Base-by-base conservation (phyloP, 2,797 vertebrate genomes). In the Menidia menidia region DNA sequence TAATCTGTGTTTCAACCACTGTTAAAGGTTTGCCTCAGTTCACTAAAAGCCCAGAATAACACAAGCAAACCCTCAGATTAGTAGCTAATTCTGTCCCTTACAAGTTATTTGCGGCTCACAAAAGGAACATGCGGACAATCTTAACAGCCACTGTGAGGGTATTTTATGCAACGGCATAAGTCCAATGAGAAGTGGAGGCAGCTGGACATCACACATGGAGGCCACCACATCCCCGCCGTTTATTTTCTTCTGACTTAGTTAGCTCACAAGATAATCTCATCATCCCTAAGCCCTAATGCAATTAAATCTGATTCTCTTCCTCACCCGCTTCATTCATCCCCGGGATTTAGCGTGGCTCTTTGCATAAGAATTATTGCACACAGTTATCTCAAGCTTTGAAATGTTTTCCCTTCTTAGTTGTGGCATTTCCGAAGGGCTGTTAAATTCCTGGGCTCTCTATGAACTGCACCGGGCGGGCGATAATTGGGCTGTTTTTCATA, bases 231-330 rank as follows among this genome's bases (percentile, higher is more conserved):
- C 74, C 71, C 69, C 70, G 47, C 58, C 53, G 68, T 60, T 50
- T 71, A 54, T 75, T 73, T 80, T 77, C 80, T 70, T 60, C 73
- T 41, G 42, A 64, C 75, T 83, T 64, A 56, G 74, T 89, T 88
- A 83, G 67, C 50, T 88, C 89, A 86, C 64, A 61, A 50, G 64
- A 78, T 89, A 90, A 93, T 90, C 87, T 80, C 85, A 85, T 92
- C 89, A 88, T 83, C 82, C 68, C 68, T 81, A 78, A 84, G 79
- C 71, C 77, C 47, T 91, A 90, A 93, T 90, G 81, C 87, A 89
- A 90, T 92, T 92, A 89, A 88, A 88, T 57, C 71, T 69, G 74
- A 89, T 85, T 88, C 78, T 80, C 51, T 80, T 58, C 63, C 65
- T 82, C 75, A 65, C 83, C 41, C 55, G 33, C 64, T 82, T 71